These are phyloP conservation scores for Sylvia atricapilla DNA, from an alignment of 2,113 vertebrate genomes.

Conservation along the genomic window DNA sequence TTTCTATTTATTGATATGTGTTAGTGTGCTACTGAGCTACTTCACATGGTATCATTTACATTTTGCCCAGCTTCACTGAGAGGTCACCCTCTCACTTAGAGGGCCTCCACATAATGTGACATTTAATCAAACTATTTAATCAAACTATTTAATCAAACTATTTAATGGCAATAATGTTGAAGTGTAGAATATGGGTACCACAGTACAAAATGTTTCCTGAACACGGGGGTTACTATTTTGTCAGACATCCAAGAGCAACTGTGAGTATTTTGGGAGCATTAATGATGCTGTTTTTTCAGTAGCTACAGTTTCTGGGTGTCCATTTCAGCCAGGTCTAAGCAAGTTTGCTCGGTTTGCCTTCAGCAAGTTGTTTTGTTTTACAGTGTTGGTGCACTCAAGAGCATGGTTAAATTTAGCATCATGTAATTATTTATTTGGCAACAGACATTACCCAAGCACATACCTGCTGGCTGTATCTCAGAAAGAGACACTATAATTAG, in stretches of 20 bases:
- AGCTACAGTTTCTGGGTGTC: not conserved
- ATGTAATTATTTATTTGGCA: slow-evolving; percentile 11
- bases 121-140: not conserved
- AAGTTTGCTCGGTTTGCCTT: not conserved
- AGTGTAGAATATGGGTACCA: not conserved
- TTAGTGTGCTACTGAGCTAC: not conserved
- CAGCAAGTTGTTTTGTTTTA: not conserved
- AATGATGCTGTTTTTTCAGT: not conserved
- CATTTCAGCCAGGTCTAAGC: not conserved
- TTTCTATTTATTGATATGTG: not conserved
- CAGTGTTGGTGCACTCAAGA: not conserved
- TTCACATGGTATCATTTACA: not conserved
- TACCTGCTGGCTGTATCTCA: slow-evolving; percentile 13
- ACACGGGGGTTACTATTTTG: not conserved
- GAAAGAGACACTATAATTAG: not conserved
- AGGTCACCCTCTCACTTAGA: not conserved
- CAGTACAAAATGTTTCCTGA: not conserved
- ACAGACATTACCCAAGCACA: not conserved
- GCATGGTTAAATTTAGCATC: not conserved
- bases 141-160: not conserved
- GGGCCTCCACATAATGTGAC: not conserved
- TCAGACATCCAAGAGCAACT: not conserved
- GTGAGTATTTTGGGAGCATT: not conserved
- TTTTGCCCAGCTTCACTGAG: not conserved
- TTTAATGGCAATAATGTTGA: not conserved